phyloP scores from a whole-genome alignment of 2,797 vertebrate genomes.

The Dendrocincla fuliginosa region DNA sequence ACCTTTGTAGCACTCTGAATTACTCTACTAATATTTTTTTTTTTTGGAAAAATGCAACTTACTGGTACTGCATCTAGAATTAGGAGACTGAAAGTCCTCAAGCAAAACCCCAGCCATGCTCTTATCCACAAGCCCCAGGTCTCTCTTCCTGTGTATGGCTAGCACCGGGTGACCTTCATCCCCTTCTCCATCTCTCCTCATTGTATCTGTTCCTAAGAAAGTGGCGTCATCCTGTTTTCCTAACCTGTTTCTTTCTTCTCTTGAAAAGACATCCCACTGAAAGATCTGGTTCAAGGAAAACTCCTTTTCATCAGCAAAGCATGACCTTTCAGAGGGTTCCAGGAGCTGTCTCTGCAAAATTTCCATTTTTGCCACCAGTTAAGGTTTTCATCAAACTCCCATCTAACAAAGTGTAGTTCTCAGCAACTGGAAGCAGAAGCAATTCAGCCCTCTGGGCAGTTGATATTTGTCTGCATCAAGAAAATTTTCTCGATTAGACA shows the following conservation, averaged over 20 bases:
- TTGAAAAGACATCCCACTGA: not conserved
- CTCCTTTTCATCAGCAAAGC: not conserved
- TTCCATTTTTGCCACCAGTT: conserved; percentile 38
- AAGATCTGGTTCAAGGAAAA: not conserved
- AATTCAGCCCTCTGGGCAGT: conserved; percentile 39
- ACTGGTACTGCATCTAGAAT: not conserved
- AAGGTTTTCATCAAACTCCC: conserved; percentile 42
- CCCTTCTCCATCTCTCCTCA: not conserved
- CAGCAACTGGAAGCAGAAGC: conserved; percentile 39
- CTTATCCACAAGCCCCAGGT: not conserved
- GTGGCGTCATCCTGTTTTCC: not conserved
- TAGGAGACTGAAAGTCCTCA: not conserved
- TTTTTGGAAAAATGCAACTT: not conserved
- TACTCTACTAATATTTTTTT: conserved; percentile 5
- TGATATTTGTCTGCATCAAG: conserved; percentile 52
- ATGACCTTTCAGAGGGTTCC: not conserved
- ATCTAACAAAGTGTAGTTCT: conserved; percentile 45
- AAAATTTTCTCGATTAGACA: not conserved
- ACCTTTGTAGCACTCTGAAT: conserved; percentile 43
- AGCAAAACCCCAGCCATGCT: not conserved
- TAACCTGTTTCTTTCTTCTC: not conserved
- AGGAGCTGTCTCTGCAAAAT: conserved; percentile 11
- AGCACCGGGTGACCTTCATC: not conserved
- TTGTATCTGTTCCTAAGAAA: not conserved
- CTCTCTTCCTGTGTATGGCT: not conserved